phyloP scores from a whole-genome alignment of 2,888 invertebrate species.

The Alloplasta piceator region DNA sequence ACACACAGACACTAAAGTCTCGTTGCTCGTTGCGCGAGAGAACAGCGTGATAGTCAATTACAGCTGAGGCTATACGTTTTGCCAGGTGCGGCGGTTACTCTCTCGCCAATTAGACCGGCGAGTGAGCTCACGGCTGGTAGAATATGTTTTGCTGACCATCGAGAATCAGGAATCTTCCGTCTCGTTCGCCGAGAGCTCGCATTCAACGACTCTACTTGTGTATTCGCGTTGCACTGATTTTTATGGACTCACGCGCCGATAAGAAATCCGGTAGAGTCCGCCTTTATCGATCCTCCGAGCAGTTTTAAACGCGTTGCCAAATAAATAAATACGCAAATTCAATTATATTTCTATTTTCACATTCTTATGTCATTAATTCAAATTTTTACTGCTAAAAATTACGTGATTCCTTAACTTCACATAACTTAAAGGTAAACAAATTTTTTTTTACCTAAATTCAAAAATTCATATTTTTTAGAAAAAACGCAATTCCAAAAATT shows the following conservation, averaged over 20 bases:
- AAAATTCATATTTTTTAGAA: too few species aligned
- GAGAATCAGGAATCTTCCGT: conserved; percentile 53
- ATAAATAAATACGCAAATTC: too few species aligned
- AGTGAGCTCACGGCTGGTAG: conserved; percentile 35
- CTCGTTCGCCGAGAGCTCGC: conserved; percentile 31
- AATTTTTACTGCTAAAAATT: too few species aligned
- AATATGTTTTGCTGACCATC: conserved; percentile 48
- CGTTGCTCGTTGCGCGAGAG: conserved; percentile 46
- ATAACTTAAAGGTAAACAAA: too few species aligned
- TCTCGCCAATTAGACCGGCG: conserved; percentile 63
- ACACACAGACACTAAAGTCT: conserved; percentile 26
- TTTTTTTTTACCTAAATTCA: too few species aligned
- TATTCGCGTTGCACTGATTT: conserved; percentile 57
- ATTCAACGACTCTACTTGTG: conserved; percentile 1
- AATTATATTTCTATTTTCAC: too few species aligned
- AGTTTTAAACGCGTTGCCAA: too few species aligned
- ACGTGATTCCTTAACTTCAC: too few species aligned
- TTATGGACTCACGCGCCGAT: conserved; percentile 13
- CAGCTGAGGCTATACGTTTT: conserved; percentile 58
- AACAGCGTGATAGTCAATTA: conserved; percentile 62
- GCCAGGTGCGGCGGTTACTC: conserved; percentile 62
- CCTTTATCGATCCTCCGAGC: too few species aligned
- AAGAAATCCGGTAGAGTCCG: too few species aligned
- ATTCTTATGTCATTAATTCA: too few species aligned
- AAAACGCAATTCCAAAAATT: too few species aligned